Percentiles rank a stretch among this genome's conserved stretches.
Conservation (phyloP, 2,888 invertebrate species). For the Nowickia ferox region DNA sequence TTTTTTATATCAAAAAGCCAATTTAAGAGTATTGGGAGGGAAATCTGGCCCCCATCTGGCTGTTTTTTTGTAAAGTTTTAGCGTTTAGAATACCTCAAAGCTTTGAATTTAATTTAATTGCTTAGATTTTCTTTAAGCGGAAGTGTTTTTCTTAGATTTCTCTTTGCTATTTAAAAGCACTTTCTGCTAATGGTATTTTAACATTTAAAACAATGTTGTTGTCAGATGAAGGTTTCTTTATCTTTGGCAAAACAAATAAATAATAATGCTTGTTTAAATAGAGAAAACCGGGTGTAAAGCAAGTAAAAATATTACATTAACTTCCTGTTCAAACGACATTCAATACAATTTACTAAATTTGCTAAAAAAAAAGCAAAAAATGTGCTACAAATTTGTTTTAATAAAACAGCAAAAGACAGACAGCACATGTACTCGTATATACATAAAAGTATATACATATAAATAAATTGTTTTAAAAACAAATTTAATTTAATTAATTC, state of each 20-base stretch:
- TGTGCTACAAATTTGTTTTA: slow-evolving; percentile 64
- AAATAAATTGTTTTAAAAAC: slow-evolving; percentile 11
- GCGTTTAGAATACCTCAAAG: neutral
- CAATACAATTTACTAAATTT: slow-evolving; percentile 53
- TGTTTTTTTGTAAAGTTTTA: neutral
- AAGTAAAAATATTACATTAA: slow-evolving; percentile 53
- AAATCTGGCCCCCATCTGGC: too few relatives aligned
- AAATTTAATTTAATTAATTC: slow-evolving; percentile 18
- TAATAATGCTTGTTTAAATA: neutral
- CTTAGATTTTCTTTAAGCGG: slow-evolving; percentile 27
- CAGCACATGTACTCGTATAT: neutral
- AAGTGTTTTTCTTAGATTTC: slow-evolving; percentile 40
- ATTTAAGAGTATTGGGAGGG: too few relatives aligned
- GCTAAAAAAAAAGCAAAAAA: slow-evolving; percentile 40
- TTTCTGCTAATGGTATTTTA: slow-evolving; percentile 27
- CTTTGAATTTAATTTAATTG: slow-evolving; percentile 1
- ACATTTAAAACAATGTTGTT: slow-evolving; percentile 10
- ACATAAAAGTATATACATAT: neutral
- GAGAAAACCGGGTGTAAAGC: slow-evolving; percentile 24
- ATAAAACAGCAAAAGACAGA: slow-evolving; percentile 15
- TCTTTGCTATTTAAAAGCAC: slow-evolving; percentile 32
- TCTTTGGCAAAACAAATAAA: slow-evolving; percentile 3
- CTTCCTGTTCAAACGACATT: slow-evolving; percentile 70
- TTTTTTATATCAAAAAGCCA: neutral
- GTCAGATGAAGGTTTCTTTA: slow-evolving; percentile 52